Evolutionary conservation across 2,113 vertebrate species (phyloP).

Genomic region (Tinamus guttatus): DNA sequence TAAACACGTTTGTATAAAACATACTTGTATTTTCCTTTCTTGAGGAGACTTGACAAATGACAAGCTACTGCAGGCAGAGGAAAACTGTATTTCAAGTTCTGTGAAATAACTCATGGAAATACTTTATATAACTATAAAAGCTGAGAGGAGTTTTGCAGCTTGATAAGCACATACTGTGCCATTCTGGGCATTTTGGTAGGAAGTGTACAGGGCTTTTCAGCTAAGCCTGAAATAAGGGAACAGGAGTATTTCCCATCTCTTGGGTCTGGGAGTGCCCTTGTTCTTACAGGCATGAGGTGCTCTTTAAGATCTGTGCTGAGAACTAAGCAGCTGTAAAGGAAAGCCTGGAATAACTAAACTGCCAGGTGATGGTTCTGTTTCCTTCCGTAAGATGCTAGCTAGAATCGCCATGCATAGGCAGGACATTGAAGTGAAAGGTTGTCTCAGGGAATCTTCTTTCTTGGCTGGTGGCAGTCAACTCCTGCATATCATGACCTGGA

Average conservation of each 20-base stretch:
- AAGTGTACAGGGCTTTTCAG: background rate
- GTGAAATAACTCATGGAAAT: background rate
- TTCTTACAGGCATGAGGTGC: background rate
- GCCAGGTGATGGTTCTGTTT: background rate
- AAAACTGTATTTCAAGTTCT: background rate
- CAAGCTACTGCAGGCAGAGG: background rate
- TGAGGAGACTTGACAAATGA: background rate
- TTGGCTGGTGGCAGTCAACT: background rate
- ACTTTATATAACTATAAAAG: too few relatives aligned
- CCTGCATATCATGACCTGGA: background rate
- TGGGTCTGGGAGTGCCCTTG: background rate
- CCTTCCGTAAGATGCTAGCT: background rate
- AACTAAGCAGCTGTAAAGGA: background rate
- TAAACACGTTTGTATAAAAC: background rate
- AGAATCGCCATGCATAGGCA: fast-evolving
- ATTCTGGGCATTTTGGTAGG: background rate
- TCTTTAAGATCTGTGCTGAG: background rate
- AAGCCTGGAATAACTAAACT: background rate
- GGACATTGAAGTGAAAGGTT: background rate
- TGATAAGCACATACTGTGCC: too few relatives aligned
- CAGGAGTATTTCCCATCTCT: too few relatives aligned
- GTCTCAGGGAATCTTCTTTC: background rate
- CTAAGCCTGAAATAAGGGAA: background rate
- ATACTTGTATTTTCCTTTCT: background rate
- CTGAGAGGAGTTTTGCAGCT: background rate